Percentiles rank a stretch among this genome's conserved stretches.
Conservation (phyloP, 1,140 invertebrate species). For the Drosophila parvula region DNA sequence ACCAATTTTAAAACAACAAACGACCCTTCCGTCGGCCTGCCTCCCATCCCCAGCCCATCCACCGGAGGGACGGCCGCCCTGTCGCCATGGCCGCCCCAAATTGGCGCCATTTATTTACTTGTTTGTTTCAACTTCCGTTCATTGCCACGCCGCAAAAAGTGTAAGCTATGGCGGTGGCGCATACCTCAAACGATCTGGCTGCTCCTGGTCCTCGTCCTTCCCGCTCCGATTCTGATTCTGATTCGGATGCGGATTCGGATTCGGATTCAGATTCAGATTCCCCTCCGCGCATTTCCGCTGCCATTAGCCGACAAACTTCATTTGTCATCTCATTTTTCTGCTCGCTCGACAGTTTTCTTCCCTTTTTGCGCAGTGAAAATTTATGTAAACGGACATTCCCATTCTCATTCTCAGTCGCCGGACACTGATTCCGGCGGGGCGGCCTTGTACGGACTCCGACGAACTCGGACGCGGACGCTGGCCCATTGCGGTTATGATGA, state of each 20-base stretch:
- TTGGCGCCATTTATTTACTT: constrained; percentile 83
- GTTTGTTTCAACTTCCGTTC: constrained; percentile 83
- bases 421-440: constrained; percentile 40
- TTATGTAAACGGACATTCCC: constrained; percentile 82
- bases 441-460: constrained; percentile 17
- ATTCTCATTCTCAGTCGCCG: constrained; percentile 46
- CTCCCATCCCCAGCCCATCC: neutral
- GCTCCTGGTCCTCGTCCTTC: neutral
- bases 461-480: constrained; percentile 32
- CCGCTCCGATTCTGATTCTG: neutral
- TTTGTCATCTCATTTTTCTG: constrained; percentile 83
- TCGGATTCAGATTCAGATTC: constrained; percentile 7
- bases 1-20: constrained; percentile 75
- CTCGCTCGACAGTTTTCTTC: constrained; percentile 79
- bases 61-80: neutral
- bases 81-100: constrained; percentile 62
- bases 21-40: constrained; percentile 25
- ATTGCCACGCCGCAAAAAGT: constrained; percentile 81
- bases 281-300: constrained; percentile 71
- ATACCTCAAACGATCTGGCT: constrained; percentile 60
- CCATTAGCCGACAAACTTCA: constrained; percentile 82
- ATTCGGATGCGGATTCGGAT: neutral
- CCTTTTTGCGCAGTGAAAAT: constrained; percentile 68
- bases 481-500: constrained; percentile 77
- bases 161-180: constrained; percentile 57